Base-by-base conservation (phyloP, 64 coral and sea anemone genomes). In the Pachyseris speciosa region DNA sequence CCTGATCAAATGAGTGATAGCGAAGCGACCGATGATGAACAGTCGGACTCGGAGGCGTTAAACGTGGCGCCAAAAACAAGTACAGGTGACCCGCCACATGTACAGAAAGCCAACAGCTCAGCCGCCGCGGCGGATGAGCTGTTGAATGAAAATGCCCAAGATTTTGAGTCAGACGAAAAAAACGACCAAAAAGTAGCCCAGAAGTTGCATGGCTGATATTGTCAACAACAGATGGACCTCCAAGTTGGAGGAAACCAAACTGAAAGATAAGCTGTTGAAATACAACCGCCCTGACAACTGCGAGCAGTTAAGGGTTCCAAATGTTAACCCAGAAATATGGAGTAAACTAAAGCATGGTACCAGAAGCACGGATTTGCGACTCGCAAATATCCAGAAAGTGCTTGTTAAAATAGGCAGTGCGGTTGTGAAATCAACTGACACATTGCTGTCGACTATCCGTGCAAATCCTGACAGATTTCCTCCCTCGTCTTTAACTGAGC, bases 121-220 rank as follows among this genome's bases (percentile, higher is more conserved):
- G 51, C 13, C 37, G 17, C 20, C 53, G 61, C 29, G 33, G 32
- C 31, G 47, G 61, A 63, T n/a, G 43, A 45, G 43, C 11, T 45
- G 43, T 45, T 45, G 43, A 45, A 51, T 22, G 65, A 86, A 86
- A 48, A 50, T n/a, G 83, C 65, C 25, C 83, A 86, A 32, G 65
- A 86, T 22, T 52, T 86, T 86, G 83, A 53, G 39, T 86, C 64
- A 1, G 83, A 71, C 26, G 64, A 86, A 34, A 37, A 48, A 50
- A 86, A 64, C 19, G 64, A 70, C 65, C 64, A 64, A 10, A 32
- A 40, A 36, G 83, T 84, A 8, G 61, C 81, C 15, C 81, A 67
- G 60, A 61, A 84, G 34, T 27, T 84, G n/a, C n/a, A n/a, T n/a
- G 36, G 60, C 81, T 12, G 33, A 67, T n/a, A n/a, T n/a, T n/a